These are phyloP conservation scores for Sebastes minor DNA, from an alignment of 2,797 vertebrate species.

Conservation along the genomic window DNA sequence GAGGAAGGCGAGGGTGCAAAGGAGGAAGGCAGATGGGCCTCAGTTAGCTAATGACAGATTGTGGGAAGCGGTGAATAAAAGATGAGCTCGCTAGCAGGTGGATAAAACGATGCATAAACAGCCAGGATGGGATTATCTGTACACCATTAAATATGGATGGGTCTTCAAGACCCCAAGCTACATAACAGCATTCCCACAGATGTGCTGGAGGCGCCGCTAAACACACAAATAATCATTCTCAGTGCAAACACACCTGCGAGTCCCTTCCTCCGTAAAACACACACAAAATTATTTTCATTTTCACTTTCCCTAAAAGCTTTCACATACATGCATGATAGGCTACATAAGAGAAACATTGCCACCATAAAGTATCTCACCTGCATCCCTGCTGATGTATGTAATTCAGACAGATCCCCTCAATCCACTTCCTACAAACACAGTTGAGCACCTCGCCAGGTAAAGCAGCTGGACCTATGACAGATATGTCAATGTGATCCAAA, in stretches of 20 bases:
- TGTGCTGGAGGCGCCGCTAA: slow-evolving; percentile 49
- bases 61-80: slow-evolving; percentile 69
- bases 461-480: slow-evolving; percentile 61
- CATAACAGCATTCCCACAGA: slow-evolving; percentile 65
- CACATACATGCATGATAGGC: not conserved
- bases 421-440: not conserved
- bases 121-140: slow-evolving; percentile 59
- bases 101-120: slow-evolving; percentile 67
- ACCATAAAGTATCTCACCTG: not conserved
- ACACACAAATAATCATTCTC: slow-evolving; percentile 58
- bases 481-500: slow-evolving; percentile 45
- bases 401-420: not conserved
- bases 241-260: slow-evolving; percentile 32
- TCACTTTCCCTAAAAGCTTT: not conserved
- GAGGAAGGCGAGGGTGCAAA: slow-evolving; percentile 12
- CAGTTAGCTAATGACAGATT: slow-evolving; percentile 61
- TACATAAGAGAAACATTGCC: not conserved
- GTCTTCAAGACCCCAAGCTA: slow-evolving; percentile 48
- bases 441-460: slow-evolving; percentile 15
- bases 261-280: slow-evolving; percentile 15
- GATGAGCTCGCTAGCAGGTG: slow-evolving; percentile 65
- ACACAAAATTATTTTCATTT: not conserved
- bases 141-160: slow-evolving; percentile 71
- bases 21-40: slow-evolving; percentile 50
- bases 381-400: not conserved